Base-by-base conservation (phyloP, 2,113 vertebrate genomes). In the Erpornis zantholeuca region DNA sequence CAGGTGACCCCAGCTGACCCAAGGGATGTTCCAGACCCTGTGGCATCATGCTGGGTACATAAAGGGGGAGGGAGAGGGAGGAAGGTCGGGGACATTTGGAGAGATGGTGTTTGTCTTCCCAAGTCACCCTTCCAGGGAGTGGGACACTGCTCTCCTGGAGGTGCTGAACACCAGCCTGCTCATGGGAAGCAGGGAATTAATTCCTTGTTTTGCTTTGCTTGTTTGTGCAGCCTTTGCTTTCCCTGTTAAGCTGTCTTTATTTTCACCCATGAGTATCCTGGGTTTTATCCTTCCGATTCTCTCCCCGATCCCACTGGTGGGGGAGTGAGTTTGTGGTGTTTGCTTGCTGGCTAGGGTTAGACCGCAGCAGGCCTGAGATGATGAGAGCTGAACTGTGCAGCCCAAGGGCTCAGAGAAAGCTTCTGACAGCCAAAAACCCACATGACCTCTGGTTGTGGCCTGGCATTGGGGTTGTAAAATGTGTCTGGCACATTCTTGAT, bases 391-490 rank as follows among this genome's bases (percentile, higher is more conserved):
- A 86, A 76, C 19, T 68, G 80, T 1, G 4, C 53, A 64, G 52
- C 44, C 57, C 27, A 50, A 68, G 49, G 71, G 25, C 52, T 76
- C 50, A 49, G 23, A 28, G 42, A 45, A 35, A 72, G 35, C 23
- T 60, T 38, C 63, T 33, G 53, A n/a, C 57, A 86, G 63, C 33
- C 70, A 76, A 72, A 88, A 82, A 0, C 9, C 19, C 40, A 38
- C 66, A 28, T 0, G 2, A 15, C 33, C 54, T 72, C 44, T 12
- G 38, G 27, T 2, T 5, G 5, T 18, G 25, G 33, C 68, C 76
- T 80, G 73, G 20, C 0, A 0, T 8, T 36, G 24, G 50, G 69
- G 40, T n/a, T 5, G 1, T 47, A 73, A 92, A 69, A 65, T 18
- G 60, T 35, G 24, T 31, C 54, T 56, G 50, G 49, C 31, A 56